Evolutionary conservation across 2,888 invertebrate species (phyloP), one percentile per base, ranked within the genome.

Genomic region (Xanthorhoe spadicearia): DNA sequence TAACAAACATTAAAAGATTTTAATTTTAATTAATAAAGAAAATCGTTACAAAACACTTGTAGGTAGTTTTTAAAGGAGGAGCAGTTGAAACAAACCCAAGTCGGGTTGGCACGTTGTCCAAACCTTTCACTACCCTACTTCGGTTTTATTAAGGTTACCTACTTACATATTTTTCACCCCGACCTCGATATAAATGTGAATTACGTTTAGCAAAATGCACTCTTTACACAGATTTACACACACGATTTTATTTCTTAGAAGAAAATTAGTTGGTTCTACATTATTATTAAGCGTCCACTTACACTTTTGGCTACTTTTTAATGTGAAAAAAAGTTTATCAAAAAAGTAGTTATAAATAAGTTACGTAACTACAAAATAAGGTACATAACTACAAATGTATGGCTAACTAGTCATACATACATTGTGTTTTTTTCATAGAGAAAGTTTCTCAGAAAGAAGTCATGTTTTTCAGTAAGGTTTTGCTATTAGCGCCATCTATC

Each of bases 401-500:
- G 6, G 4, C 32, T 32, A 32, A 4, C 4, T 23, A 23, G 23
- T 23, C 23, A 23, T 32, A 32, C 8, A 32, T 7, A 13, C 13
- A 7, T 43, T 13, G 13, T 43, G 43, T 32, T 32, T 6, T 32
- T 32, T 32, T 32, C 23, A 6, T 32, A 32, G 3, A 32, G 32
- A 7, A 6, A 32, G 32, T 2, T 28, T 28, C 5, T 28, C 28
- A 28, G 28, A 28, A n/a, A n/a, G n/a, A n/a, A 23, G 32, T 5
- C 8, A 7, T 6, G 32, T 5, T 32, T 32, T 32, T 32, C 32
- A 32, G 32, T 0, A 48, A 48, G 17, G 48, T 17, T 6, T 48
- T 48, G 17, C 1, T 18, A 54, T 50, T 48, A 70, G 60, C 71
- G 79, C 75, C 80, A 81, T 77, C 80, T 79, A 67, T 13, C 55